Percentiles rank a stretch among this genome's conserved stretches.
Evolutionary conservation across 2,888 invertebrate genomes (phyloP).

Genomic region (Rutpela maculata): DNA sequence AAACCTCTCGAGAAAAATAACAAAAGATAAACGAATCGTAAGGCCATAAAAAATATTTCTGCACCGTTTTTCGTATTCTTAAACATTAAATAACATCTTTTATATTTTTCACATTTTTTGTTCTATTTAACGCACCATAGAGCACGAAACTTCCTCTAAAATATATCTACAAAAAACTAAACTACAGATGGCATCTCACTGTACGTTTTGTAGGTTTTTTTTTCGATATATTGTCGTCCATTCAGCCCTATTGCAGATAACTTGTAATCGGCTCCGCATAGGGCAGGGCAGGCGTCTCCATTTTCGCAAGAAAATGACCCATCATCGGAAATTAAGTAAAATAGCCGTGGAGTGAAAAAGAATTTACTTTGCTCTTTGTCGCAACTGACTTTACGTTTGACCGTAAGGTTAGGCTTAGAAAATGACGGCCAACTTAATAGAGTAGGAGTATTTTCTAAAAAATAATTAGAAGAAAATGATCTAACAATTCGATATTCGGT

Average conservation of each 20-base stretch:
- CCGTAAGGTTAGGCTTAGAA: too few species aligned
- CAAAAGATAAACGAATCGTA: slow-evolving; percentile 44
- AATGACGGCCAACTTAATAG: too few species aligned
- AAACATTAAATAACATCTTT: slow-evolving; percentile 67
- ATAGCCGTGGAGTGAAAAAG: too few species aligned
- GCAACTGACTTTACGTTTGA: too few species aligned
- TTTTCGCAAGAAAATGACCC: background rate
- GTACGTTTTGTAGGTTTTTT: slow-evolving; percentile 48
- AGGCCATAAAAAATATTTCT: slow-evolving; percentile 40
- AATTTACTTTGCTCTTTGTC: too few species aligned
- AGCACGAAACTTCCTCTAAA: slow-evolving; percentile 51
- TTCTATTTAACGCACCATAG: slow-evolving; percentile 50
- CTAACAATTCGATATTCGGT: too few species aligned
- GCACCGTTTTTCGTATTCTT: slow-evolving; percentile 54
- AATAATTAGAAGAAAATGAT: too few species aligned
- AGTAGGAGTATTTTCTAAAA: too few species aligned
- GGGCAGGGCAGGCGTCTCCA: background rate
- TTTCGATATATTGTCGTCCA: slow-evolving; percentile 54
- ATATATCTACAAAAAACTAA: slow-evolving; percentile 55
- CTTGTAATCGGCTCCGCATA: background rate
- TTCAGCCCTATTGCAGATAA: slow-evolving; percentile 55
- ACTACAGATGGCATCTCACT: slow-evolving; percentile 58
- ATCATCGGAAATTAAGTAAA: too few species aligned
- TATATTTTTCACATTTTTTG: slow-evolving; percentile 45
- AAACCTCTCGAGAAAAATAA: slow-evolving; percentile 32